Evolutionary conservation across 2,113 vertebrate species (phyloP).

Genomic region (Perca schrenkii): DNA sequence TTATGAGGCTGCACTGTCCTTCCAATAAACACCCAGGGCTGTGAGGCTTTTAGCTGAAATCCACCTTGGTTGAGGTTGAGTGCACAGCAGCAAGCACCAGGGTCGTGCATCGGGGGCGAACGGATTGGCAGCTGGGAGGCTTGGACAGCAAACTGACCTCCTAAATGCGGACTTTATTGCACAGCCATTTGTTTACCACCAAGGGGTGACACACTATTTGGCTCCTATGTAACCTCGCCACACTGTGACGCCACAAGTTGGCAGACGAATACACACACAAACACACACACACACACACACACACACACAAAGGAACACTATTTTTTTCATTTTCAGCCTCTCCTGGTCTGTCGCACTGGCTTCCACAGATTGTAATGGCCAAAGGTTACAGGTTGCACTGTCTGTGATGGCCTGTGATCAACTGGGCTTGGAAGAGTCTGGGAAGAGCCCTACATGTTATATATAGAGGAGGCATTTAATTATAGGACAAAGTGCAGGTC

Average conservation of each 20-base stretch:
- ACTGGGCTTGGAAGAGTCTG: conserved; percentile 3
- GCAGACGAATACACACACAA: conserved; percentile 37
- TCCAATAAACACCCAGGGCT: conserved; percentile 64
- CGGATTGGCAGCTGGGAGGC: conserved; percentile 62
- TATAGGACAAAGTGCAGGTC: conserved; percentile 44
- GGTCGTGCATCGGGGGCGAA: conserved; percentile 48
- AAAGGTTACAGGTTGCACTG: conserved; percentile 45
- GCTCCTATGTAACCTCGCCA: conserved; percentile 53
- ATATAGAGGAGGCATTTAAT: conserved; percentile 50
- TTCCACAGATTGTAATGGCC: conserved; percentile 34
- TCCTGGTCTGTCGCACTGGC: conserved; percentile 18
- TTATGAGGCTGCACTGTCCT: conserved; percentile 57
- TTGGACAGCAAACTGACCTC: conserved; percentile 60
- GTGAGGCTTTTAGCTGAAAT: conserved; percentile 69
- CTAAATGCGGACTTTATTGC: conserved; percentile 70
- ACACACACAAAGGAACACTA: conserved; percentile 20
- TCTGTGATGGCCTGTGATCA: conserved; percentile 30
- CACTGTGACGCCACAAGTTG: conserved; percentile 43
- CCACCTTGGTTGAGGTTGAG: conserved; percentile 66
- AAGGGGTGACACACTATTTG: conserved; percentile 53
- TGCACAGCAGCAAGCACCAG: conserved; percentile 53
- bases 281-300: conserved; percentile 19
- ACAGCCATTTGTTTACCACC: conserved; percentile 68
- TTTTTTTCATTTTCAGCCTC: conserved; percentile 31
- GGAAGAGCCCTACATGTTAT: conserved; percentile 9